Evolutionary conservation across 2,797 vertebrate species (phyloP), one percentile per base, ranked within the genome.

Genomic region (Cryptoblepharus egeriae): DNA sequence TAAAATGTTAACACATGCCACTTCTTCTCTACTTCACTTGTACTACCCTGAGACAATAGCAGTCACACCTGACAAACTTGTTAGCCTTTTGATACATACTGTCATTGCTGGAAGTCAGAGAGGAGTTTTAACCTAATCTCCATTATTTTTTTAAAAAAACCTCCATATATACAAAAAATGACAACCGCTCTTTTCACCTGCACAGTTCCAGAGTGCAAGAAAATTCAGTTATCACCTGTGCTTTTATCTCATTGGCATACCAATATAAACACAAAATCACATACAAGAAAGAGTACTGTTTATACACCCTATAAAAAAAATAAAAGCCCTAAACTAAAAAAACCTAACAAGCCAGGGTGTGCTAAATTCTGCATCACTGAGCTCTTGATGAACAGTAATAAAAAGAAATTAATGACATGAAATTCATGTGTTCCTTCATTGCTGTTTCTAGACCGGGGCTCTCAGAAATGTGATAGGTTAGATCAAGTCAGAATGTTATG

Each of bases 221-320:
- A 87, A 88, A 79, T 68, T 42, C 60, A 85, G 63, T n/a, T 42
- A 83, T 0, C 35, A 35, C 13, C 30, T 88, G 7, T 37, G 81
- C 32, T 7, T 16, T 12, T 13, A 16, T 82, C 67, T 82, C 67
- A 82, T 32, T 57, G 42, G 71, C 0, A 1, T 10, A 72, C 37
- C 2, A 20, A 79, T 26, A 52, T 5, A 22, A 77, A 13, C 22
- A 45, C 28, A 45, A 18, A 65, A 12, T 30, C 68, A 70, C 55
- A 2, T 5, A 39, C 20, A 49, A 12, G 45, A 3, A 63, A 28
- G 11, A 77, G 0, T 9, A 18, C 6, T 9, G 80, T 79, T 87
- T 75, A 77, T 55, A 26, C 12, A 87, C 83, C 67, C 39, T n/a
- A 24, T 55, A 89, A 82, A 55, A 3, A 42, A 42, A 42, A 49